Percentiles rank a stretch among this genome's conserved stretches.
Evolutionary conservation across 1,140 invertebrate genomes (phyloP).

Genomic region (Drosophila bocki): DNA sequence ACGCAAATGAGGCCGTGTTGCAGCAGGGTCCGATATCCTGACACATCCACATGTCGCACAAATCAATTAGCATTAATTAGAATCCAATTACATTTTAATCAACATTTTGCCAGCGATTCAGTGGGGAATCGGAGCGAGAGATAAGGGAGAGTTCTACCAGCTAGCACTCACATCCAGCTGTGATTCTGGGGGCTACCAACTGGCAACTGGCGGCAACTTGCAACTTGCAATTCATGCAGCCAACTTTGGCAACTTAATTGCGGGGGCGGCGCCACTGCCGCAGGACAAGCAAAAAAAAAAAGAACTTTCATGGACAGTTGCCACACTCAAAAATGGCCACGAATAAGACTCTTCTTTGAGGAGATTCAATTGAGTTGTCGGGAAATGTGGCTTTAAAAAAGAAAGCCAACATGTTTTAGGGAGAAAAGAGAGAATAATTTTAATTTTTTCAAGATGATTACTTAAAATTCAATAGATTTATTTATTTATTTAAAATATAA

Average conservation of each 20-base stretch:
- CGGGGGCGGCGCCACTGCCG: conserved; percentile 21
- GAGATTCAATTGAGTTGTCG: background rate
- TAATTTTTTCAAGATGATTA: background rate
- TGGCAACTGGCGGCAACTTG: conserved; percentile 53
- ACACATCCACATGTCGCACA: conserved; percentile 51
- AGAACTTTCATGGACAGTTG: conserved; percentile 10
- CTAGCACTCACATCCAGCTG: conserved; percentile 4
- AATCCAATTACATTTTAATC: conserved; percentile 74
- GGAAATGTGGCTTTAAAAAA: background rate
- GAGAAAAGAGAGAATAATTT: background rate
- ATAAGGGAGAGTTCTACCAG: background rate
- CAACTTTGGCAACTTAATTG: conserved; percentile 75
- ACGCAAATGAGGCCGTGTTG: conserved; percentile 8
- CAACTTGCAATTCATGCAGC: conserved; percentile 67
- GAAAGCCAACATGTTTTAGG: background rate
- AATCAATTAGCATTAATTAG: conserved; percentile 79
- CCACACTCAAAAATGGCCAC: background rate
- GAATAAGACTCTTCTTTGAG: background rate
- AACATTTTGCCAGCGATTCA: conserved; percentile 41
- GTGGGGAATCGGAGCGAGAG: background rate
- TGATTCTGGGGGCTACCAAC: conserved; percentile 1
- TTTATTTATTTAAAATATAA: too few species aligned
- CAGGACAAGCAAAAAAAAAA: conserved; percentile 1
- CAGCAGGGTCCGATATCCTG: conserved; percentile 2
- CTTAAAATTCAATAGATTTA: background rate